Percentiles rank a stretch among this genome's conserved stretches.
phyloP scores from a whole-genome alignment of 2,888 invertebrate species.

The Choreutis nemorana region DNA sequence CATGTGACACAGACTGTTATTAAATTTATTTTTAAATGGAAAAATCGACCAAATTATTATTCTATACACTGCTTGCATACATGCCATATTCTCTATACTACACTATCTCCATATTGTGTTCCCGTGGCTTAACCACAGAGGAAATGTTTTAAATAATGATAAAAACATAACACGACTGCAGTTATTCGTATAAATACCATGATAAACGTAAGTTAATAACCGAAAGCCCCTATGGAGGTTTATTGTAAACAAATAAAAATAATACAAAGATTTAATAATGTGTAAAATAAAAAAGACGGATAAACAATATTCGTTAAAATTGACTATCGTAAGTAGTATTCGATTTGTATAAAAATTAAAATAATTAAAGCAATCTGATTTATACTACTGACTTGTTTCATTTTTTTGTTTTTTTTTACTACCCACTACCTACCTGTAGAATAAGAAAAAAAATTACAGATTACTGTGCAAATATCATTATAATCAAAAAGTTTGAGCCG shows the following conservation, averaged over 20 bases:
- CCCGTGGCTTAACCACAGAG: conserved; percentile 48
- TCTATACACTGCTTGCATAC: conserved; percentile 11
- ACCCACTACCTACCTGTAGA: too few species aligned
- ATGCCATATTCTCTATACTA: conserved; percentile 18
- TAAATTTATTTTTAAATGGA: too few species aligned
- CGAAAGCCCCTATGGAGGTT: conserved; percentile 63
- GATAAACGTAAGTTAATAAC: conserved; percentile 62
- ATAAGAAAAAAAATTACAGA: too few species aligned
- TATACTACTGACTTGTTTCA: conserved; percentile 52
- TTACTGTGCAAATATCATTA: too few species aligned
- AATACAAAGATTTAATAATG: conserved; percentile 63
- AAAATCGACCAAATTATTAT: too few species aligned
- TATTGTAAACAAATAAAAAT: conserved; percentile 51
- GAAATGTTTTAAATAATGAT: conserved; percentile 36
- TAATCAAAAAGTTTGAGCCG: too few species aligned
- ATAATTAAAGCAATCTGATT: conserved; percentile 68
- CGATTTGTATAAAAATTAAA: conserved; percentile 66
- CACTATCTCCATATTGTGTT: conserved; percentile 42
- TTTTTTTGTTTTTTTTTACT: too few species aligned
- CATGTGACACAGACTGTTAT: too few species aligned
- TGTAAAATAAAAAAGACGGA: conserved; percentile 56
- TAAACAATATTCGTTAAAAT: conserved; percentile 64
- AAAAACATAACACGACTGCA: conserved; percentile 45
- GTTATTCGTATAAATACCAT: conserved; percentile 41
- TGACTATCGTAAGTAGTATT: conserved; percentile 65